Evolutionary conservation across 2,888 invertebrate species (phyloP).

Genomic region (Sturmia bella): DNA sequence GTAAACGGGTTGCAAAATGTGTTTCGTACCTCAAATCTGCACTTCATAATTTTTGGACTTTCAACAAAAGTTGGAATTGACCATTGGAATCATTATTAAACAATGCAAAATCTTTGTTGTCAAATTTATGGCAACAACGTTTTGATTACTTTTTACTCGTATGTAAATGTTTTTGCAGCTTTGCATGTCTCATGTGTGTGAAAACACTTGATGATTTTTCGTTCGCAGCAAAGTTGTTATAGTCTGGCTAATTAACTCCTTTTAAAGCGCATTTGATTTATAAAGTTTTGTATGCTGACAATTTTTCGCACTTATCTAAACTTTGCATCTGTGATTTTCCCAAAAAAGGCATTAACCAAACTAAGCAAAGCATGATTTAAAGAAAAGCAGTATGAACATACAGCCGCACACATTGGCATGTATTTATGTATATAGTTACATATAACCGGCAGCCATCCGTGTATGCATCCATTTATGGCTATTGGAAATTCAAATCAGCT

Average conservation of each 20-base stretch:
- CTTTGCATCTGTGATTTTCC: constrained; percentile 65
- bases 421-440: constrained; percentile 17
- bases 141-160: constrained; percentile 1
- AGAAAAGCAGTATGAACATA: constrained; percentile 10
- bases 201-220: neutral
- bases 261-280: constrained; percentile 29
- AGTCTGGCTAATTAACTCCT: constrained; percentile 57
- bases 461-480: too few species aligned
- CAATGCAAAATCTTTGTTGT: too few species aligned
- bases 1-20: too few species aligned
- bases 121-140: neutral
- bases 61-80: too few species aligned
- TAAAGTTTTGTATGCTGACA: constrained; percentile 57
- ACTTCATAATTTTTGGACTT: too few species aligned
- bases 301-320: constrained; percentile 70
- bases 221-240: constrained; percentile 1
- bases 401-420: neutral
- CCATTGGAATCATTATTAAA: too few species aligned
- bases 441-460: too few species aligned
- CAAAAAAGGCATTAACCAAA: constrained; percentile 51
- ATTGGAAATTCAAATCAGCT: too few species aligned
- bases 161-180: constrained; percentile 48
- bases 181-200: constrained; percentile 36
- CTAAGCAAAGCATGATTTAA: constrained; percentile 15
- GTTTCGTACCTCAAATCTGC: too few species aligned